A percentile compares a stretch with the other conserved stretches of the same genome.
phyloP scores from a whole-genome alignment of 2,113 vertebrate species.

The Cardinalis cardinalis region DNA sequence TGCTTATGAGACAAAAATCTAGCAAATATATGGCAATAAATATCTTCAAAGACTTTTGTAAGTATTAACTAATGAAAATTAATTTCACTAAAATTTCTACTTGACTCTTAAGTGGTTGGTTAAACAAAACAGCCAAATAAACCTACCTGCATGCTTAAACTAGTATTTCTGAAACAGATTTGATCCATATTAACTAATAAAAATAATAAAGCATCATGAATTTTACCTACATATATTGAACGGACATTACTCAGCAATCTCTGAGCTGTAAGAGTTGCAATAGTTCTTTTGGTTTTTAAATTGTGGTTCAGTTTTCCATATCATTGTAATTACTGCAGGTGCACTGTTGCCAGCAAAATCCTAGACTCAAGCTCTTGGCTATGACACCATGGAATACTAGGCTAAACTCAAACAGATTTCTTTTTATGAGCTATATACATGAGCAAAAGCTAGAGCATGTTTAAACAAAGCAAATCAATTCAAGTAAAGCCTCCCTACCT shows the following conservation, averaged over 20 bases:
- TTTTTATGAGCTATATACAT: conserved; percentile 51
- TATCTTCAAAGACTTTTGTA: conserved; percentile 35
- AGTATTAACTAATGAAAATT: conserved; percentile 15
- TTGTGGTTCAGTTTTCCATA: conserved; percentile 41
- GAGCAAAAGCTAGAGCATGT: conserved; percentile 55
- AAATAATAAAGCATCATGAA: background rate
- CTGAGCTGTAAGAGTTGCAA: background rate
- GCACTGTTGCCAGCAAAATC: conserved; percentile 21
- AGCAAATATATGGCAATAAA: conserved; percentile 39
- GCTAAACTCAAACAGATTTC: conserved; percentile 55
- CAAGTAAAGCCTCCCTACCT: conserved; percentile 28
- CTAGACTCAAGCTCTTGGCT: conserved; percentile 44
- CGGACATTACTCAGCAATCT: conserved; percentile 27
- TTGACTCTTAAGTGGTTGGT: conserved; percentile 15
- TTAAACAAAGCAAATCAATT: conserved; percentile 63
- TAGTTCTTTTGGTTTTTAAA: conserved; percentile 25
- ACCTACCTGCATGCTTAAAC: background rate
- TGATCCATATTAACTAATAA: background rate
- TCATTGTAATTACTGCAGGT: conserved; percentile 42
- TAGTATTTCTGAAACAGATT: conserved; percentile 4
- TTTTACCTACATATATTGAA: background rate
- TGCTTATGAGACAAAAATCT: conserved; percentile 36
- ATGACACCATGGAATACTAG: conserved; percentile 30
- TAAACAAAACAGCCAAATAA: conserved; percentile 1
- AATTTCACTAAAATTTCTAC: conserved; percentile 39